Evolutionary conservation across 2,888 invertebrate genomes (phyloP), one percentile per base, ranked within the genome.

Genomic region (Stegophylla sp.): DNA sequence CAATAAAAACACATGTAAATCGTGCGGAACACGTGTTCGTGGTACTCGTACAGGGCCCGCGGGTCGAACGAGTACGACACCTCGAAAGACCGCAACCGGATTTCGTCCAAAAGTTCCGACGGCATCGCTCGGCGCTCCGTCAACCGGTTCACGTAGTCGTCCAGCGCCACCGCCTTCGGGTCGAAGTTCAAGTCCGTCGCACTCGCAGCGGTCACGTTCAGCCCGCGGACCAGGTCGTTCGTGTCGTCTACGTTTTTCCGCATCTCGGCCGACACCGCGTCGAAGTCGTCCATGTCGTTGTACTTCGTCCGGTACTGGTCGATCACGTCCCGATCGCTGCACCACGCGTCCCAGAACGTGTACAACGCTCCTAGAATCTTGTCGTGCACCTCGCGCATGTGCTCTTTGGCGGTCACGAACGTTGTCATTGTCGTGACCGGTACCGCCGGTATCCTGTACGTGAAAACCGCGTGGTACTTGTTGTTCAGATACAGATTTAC

Each of bases 401-500:
- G 69, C 5, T 20, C 9, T 13, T 15, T 17, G 23, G 71, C 51
- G 0, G 34, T 20, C 12, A 10, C 13, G 1, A 61, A 41, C 17
- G 71, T 69, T 0, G 12, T 34, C 13, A 9, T 0, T 0, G 59
- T 28, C 17, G 0, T 7, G 1, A 63, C 41, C 9, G 48, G 41
- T 9, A 41, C 63, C n/a, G 17, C n/a, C 1, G 71, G 79, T 3
- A 71, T 4, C n/a, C 41, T 71, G 17, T 79, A 7, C 13, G 71
- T 41, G 9, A 79, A n/a, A 0, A 79, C 79, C 1, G 71, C 71
- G 10, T 9, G 13, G 41, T 23, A 51, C 7, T 9, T 12, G 15
- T 79, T 79, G 69, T 79, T 63, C 26, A 79, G 10, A 20, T 79
- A 79, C 12, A 79, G 41, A 26, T 79, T 48, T n/a, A 79, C 9